Conservation (phyloP, 2,888 invertebrate species). For the Helicoverpa assulta region DNA sequence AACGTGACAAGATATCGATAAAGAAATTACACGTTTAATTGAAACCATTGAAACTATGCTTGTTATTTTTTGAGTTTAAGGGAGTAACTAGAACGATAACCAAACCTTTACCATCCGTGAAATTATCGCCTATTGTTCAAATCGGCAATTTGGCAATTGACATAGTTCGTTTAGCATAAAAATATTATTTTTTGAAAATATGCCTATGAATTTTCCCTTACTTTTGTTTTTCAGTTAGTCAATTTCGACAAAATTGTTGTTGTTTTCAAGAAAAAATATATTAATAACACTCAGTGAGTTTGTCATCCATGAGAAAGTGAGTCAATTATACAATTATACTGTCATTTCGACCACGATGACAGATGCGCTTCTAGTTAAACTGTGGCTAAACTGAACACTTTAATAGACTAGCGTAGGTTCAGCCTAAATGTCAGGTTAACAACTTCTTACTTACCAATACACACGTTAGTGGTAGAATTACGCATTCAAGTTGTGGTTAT, state of each 20-base stretch:
- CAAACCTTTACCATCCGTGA: no score
- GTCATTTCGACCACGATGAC: slow-evolving; percentile 4
- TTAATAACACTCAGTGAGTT: not conserved
- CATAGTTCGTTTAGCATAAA: no score
- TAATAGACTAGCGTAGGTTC: slow-evolving; percentile 9
- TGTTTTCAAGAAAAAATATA: not conserved
- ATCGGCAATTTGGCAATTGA: no score
- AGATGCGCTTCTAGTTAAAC: slow-evolving; percentile 9
- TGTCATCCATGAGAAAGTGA: not conserved
- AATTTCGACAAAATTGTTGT: no score
- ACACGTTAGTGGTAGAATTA: slow-evolving; percentile 12
- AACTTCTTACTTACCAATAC: slow-evolving; percentile 15
- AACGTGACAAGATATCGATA: slow-evolving; percentile 16
- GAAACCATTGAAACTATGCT: slow-evolving; percentile 25
- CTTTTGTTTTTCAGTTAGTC: no score
- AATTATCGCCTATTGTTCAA: no score
- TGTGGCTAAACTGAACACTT: slow-evolving; percentile 13
- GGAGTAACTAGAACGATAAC: no score
- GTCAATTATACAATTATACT: slow-evolving; percentile 15
- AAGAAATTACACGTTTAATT: slow-evolving; percentile 16
- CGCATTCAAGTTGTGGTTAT: not conserved
- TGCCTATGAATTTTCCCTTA: no score
- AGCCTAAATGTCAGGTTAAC: slow-evolving; percentile 25
- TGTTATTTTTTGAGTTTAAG: slow-evolving; percentile 26
- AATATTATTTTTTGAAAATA: no score